These are phyloP conservation scores for Lithophane leautieri DNA, from an alignment of 2,888 invertebrate species.

Conservation along the genomic window DNA sequence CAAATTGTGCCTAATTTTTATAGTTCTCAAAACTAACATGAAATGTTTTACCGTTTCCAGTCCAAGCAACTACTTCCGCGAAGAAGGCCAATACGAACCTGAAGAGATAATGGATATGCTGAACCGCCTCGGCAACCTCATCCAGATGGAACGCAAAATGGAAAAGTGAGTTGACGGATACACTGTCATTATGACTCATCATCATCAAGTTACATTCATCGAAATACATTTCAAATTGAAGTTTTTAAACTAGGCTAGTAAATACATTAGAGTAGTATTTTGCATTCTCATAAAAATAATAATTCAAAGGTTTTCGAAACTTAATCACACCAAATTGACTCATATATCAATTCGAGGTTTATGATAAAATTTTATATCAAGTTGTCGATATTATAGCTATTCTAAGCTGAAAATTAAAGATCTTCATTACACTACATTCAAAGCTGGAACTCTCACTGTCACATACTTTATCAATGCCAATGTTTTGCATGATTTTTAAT, in stretches of 20 bases:
- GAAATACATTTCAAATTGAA: slow-evolving; percentile 3
- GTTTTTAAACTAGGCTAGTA: not conserved
- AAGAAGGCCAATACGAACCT: slow-evolving; percentile 93
- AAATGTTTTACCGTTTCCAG: slow-evolving; percentile 72
- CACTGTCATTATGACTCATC: not conserved
- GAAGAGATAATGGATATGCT: slow-evolving; percentile 95
- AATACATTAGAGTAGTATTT: not conserved
- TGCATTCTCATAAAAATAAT: not conserved
- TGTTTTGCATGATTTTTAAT: slow-evolving; percentile 37
- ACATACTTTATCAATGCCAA: not conserved
- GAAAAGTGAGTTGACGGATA: slow-evolving; percentile 92
- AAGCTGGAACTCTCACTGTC: not conserved
- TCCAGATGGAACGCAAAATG: slow-evolving; percentile 94
- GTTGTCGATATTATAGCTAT: no score
- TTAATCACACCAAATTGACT: not conserved
- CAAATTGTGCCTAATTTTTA: not conserved
- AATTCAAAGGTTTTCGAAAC: not conserved
- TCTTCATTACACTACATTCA: not conserved
- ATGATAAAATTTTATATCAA: no score
- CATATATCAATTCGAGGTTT: not conserved
- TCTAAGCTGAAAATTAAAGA: not conserved
- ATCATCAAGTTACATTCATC: not conserved
- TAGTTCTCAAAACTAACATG: slow-evolving; percentile 2
- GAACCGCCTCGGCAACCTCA: slow-evolving; percentile 93
- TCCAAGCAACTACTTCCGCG: slow-evolving; percentile 88